Conservation (phyloP, 2,888 invertebrate species). For the Eilema sororculum region DNA sequence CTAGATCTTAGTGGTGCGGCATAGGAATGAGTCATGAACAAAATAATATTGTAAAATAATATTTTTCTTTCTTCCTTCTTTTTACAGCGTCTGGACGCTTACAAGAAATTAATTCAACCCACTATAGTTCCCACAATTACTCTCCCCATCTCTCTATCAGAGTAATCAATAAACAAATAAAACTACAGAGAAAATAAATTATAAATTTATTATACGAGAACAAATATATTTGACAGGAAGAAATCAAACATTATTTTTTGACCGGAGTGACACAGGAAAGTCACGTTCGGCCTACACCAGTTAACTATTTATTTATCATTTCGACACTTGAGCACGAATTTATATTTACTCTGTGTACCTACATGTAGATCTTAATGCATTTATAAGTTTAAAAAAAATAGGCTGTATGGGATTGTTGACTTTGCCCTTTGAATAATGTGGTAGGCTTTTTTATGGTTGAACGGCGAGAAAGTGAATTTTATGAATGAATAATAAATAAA, state of each 20-base stretch:
- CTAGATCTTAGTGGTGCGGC: no score
- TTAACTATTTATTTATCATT: constrained; percentile 64
- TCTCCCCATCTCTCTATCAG: not conserved
- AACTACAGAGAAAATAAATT: constrained; percentile 32
- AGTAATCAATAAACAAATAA: constrained; percentile 40
- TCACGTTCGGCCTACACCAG: constrained; percentile 71
- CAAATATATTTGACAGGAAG: constrained; percentile 52
- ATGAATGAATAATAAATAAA: constrained; percentile 9
- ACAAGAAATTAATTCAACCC: not conserved
- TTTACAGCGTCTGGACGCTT: not conserved
- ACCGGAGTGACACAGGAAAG: constrained; percentile 47
- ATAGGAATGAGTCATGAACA: no score
- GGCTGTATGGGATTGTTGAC: constrained; percentile 40
- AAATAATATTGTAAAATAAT: no score
- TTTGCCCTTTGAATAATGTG: constrained; percentile 31
- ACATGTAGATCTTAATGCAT: constrained; percentile 66
- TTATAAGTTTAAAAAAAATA: constrained; percentile 66
- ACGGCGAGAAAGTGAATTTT: not conserved
- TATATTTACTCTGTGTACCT: constrained; percentile 57
- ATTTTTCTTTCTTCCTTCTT: no score
- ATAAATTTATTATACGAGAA: constrained; percentile 36
- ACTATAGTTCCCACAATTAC: not conserved
- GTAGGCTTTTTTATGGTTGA: constrained; percentile 11
- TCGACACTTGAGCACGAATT: constrained; percentile 72
- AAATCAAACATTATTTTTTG: constrained; percentile 38